Base-by-base conservation (phyloP, 2,888 invertebrate species). In the Apotomis capreana region DNA sequence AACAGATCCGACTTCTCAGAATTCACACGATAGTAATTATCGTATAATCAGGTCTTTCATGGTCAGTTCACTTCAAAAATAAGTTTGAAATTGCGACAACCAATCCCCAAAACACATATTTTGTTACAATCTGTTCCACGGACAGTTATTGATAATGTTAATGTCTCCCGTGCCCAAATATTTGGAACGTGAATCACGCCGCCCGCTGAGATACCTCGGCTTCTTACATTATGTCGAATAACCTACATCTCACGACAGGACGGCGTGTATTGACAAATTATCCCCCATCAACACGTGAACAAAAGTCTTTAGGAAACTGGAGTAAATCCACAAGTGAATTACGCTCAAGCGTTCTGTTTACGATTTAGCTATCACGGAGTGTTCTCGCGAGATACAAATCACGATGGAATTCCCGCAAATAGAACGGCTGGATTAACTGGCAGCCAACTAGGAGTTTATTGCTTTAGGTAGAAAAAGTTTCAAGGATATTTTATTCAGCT, bases 151-250 rank as follows among this genome's bases (percentile, higher is more conserved):
- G 70, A 70, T 70, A 64, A 70, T 64, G 59, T 52, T 46, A 44
- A 59, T 58, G 63, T 58, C 51, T 52, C 63, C 61, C 44, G 61
- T 54, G 36, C 61, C 58, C 52, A 70, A 64, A 64, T 70, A 70
- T 64, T 70, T 70, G 70, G 58, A 52, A 59, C 64, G 58, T 70
- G 70, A 70, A 59, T 70, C 70, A 70, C 70, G 51, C n/a, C 69
- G 70, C 52, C 44, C 58, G 51, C 58, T 52, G 57, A 15, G 61
- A 54, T 60, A 54, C 46, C n/a, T 60, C 46, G 68, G 61, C 55
- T 69, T 54, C 68, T 69, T 54, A n/a, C 55, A 69, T 61, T 54
- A 68, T 46, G 46, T 61, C 54, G 46, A 55, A 61, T 69, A 61
- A 46, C 36, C 46, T 61, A 68, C 44, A 61, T 60, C 60, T 60